Base-by-base conservation (phyloP, 2,113 vertebrate genomes). In the Hydropotes inermis region DNA sequence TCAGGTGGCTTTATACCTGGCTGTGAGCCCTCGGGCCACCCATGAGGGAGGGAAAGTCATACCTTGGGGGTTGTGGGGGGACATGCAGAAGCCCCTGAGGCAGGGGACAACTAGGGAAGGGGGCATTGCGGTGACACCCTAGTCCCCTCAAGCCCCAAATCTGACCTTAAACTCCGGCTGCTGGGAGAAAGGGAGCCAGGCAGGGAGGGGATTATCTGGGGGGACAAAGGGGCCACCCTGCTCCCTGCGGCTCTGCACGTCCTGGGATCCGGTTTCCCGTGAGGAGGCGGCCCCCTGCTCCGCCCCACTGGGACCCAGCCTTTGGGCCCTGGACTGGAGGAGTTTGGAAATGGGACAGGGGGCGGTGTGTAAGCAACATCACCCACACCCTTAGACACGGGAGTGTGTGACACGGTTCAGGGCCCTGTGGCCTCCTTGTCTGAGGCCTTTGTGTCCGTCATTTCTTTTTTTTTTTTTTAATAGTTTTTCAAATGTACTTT, bases 241-340 rank as follows among this genome's bases (percentile, higher is more conserved):
- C 89, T 98, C 93, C 97, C 98, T 98, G 98, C 93, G 13, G 78
- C 57, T 97, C 95, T 0, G 88, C 97, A 98, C 52, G 83, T 98
- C 98, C 94, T 92, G 93, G 93, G 94, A 98, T 98, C 97, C 78
- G 94, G 95, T 97, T 98, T 98, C 97, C 79, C 28, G 0, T 3
- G 50, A 96, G 91, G 86, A 98, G 97, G 97, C 82, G 33, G 91
- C 86, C 82, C 82, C 92, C 98, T 96, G 94, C 97, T 96, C 97
- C 52, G 30, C 97, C 97, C 82, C 95, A 94, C 52, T 4, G 54
- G 94, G 95, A 98, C 95, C 96, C 47, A 64, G 50, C 50, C 81
- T 15, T 27, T 47, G 25, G 78, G 50, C 57, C 50, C 45, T 54
- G 90, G 60, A 94, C 83, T n/a, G 11, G 6, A 86, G 90, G 90